Percentiles rank a stretch among this genome's conserved stretches.
These are phyloP conservation scores for Oxyruncus cristatus DNA, from an alignment of 2,113 vertebrate species.

Conservation along the genomic window DNA sequence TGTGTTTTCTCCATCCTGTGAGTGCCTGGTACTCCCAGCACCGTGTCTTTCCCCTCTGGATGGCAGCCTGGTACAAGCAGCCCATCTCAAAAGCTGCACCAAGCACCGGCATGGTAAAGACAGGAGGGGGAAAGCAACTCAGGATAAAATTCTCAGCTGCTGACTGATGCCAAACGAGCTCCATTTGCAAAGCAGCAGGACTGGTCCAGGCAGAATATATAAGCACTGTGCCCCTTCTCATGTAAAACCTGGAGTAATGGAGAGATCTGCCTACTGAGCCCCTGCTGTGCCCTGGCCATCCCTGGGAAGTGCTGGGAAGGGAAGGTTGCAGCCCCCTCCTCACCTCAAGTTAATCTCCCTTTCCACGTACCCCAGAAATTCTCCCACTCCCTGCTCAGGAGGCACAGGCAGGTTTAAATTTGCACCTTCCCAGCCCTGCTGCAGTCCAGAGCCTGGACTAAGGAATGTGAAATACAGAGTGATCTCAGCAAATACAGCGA, in stretches of 20 bases:
- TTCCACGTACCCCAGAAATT: not conserved
- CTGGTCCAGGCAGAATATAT: not conserved
- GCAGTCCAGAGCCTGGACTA: not conserved
- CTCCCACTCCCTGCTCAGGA: not conserved
- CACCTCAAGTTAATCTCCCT: not conserved
- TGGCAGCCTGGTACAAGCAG: slow-evolving; percentile 62
- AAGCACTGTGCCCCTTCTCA: not conserved
- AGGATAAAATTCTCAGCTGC: not conserved
- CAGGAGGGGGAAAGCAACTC: not conserved
- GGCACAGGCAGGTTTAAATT: no score
- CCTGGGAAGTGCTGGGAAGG: not conserved
- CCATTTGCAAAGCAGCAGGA: not conserved
- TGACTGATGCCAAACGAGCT: slow-evolving; percentile 8
- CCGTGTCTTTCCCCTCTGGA: slow-evolving; percentile 38
- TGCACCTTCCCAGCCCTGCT: not conserved
- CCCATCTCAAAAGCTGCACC: not conserved
- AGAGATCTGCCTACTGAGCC: not conserved
- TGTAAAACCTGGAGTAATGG: not conserved
- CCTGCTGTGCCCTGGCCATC: not conserved
- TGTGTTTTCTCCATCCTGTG: not conserved
- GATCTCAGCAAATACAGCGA: not conserved
- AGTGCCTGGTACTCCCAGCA: not conserved
- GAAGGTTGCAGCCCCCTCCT: not conserved
- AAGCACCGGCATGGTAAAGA: not conserved
- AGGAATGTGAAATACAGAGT: not conserved